Percentiles rank a stretch among this genome's conserved stretches.
Conservation (phyloP, 2,113 vertebrate genomes). For the Picathartes gymnocephalus region DNA sequence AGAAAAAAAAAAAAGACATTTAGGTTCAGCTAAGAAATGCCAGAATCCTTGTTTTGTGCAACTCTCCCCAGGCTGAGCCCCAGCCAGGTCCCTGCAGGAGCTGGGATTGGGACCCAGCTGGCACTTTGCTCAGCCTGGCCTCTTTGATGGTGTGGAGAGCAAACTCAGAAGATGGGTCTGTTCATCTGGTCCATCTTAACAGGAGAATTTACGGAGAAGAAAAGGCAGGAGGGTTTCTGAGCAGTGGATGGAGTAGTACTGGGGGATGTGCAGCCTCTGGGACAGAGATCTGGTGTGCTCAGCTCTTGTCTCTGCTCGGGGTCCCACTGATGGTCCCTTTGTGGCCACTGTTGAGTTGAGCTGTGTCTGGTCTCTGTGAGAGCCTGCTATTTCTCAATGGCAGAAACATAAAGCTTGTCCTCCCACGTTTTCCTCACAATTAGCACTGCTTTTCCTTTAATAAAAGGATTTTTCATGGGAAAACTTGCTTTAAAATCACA, state of each 20-base stretch:
- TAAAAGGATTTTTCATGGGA: neutral
- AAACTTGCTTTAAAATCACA: neutral
- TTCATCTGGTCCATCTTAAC: neutral
- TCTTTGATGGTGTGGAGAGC: rapidly evolving
- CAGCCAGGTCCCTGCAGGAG: neutral
- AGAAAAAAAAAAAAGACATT: neutral
- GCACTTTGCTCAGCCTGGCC: neutral
- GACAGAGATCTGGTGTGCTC: neutral
- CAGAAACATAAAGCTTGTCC: neutral
- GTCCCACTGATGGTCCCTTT: neutral
- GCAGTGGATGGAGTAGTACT: neutral
- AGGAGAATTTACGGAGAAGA: neutral
- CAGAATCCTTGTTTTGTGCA: neutral
- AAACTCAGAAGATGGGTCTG: neutral
- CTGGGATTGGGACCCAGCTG: neutral
- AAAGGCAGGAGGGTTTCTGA: neutral
- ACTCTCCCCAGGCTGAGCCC: neutral
- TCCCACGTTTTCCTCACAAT: neutral
- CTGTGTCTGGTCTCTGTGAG: neutral
- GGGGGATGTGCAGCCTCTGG: neutral
- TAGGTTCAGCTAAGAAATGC: neutral
- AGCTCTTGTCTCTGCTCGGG: neutral
- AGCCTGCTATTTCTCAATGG: neutral
- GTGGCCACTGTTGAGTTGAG: neutral
- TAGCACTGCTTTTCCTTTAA: neutral